These are phyloP conservation scores for Seriola aureovittata DNA, from an alignment of 2,113 vertebrate genomes.

Conservation along the genomic window DNA sequence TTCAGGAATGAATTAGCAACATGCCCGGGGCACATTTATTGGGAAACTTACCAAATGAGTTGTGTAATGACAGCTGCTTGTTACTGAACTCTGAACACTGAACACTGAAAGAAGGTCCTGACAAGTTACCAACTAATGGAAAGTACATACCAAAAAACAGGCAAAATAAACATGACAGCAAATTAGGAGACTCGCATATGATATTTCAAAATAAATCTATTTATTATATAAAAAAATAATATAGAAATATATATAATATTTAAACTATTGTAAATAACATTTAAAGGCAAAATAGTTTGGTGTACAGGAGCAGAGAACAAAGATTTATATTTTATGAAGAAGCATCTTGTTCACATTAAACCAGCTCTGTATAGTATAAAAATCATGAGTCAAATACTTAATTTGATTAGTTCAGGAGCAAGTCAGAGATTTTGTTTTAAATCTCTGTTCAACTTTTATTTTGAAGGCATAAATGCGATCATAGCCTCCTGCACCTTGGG, in stretches of 20 bases:
- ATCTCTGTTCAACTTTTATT: neutral
- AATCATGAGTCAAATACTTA: neutral
- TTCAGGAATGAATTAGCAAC: conserved; percentile 4
- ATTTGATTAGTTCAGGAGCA: neutral
- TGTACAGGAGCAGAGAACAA: neutral
- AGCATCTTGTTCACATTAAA: neutral
- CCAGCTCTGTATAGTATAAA: too few relatives aligned
- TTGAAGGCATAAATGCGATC: neutral
- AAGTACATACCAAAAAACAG: neutral
- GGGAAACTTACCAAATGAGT: neutral
- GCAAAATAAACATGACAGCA: neutral
- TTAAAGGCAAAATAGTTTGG: neutral
- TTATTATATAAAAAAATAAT: too few relatives aligned
- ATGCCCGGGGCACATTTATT: neutral
- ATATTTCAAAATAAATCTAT: too few relatives aligned
- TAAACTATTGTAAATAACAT: too few relatives aligned
- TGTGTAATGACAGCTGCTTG: neutral
- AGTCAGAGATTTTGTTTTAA: neutral
- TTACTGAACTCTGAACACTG: neutral
- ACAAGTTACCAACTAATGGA: neutral
- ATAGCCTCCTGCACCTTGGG: neutral
- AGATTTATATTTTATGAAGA: neutral
- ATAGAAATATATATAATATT: too few relatives aligned
- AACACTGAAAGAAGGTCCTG: neutral
- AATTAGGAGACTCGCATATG: too few relatives aligned